Base-by-base conservation (phyloP, 2,113 vertebrate species). In the Nerophis ophidion region DNA sequence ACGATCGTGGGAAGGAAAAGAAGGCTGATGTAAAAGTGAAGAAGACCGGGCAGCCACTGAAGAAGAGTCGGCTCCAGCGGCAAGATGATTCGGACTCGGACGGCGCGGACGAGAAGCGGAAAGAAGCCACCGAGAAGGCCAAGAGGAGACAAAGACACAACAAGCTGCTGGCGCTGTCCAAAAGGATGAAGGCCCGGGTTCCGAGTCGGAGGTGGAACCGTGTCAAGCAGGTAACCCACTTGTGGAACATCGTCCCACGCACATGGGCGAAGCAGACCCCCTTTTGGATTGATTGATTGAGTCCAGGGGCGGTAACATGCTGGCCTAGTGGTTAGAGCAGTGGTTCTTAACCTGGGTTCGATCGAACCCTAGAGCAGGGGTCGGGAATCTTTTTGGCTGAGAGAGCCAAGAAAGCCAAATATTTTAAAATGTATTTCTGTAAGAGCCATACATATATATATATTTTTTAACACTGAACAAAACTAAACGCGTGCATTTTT, bases 21-120 rank as follows among this genome's bases (percentile, higher is more conserved):
- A 26, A 72, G 34, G 36, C 35, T 36, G 45, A 17, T 19, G 15
- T 36, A 19, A 68, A 70, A n/a, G 8, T 63, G 1, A 79, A 70
- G 68, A 77, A 60, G 65, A 44, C 7, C 60, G 71, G 70, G 38
- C 79, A 64, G 56, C 79, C 75, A 6, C 67, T 10, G 68, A 86
- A 86, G 69, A 34, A 81, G 65, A 84, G 73, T 69, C 17, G 85
- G 48, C 57, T 87, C 51, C 81, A 84, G 79, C 74, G 64, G 8
- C 79, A 75, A 63, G 82, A 85, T 4, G 85, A 87, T 63, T 87
- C 85, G 0, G 85, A 87, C 68, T 85, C 85, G 13, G 85, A 87
- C 5, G 65, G 47, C 1, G 68, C 47, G 1, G 85, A 87, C 70
- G 74, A 85, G 66, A 83, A 77, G 58, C 51, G 60, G 56, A 66